A percentile compares a stretch with the other conserved stretches of the same genome.
Conservation (phyloP, 1,140 invertebrate species). For the Cotesia glomerata region DNA sequence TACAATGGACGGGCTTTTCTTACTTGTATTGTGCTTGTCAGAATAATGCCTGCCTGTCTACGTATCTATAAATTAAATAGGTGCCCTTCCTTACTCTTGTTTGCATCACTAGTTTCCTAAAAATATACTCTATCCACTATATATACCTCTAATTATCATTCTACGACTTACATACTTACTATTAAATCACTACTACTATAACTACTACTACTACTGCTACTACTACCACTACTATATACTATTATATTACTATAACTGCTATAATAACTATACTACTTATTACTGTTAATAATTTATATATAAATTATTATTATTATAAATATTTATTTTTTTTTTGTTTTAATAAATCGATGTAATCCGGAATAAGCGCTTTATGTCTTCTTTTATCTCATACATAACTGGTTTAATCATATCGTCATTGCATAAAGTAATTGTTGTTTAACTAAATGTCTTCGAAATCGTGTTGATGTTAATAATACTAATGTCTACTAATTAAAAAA, state of each 20-base stretch:
- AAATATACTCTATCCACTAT: neutral
- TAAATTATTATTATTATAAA: constrained; percentile 38
- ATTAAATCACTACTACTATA: constrained; percentile 27
- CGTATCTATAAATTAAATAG: constrained; percentile 6
- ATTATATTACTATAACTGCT: neutral
- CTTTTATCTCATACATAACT: neutral
- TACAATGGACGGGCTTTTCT: constrained; percentile 17
- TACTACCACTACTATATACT: neutral
- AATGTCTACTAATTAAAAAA: neutral
- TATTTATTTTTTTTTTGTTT: constrained; percentile 26
- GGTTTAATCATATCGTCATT: neutral
- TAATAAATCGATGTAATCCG: constrained; percentile 23
- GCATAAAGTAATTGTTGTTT: neutral
- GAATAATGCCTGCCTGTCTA: constrained; percentile 16
- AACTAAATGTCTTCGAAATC: neutral
- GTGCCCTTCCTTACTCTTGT: constrained; percentile 1
- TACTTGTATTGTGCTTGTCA: constrained; percentile 21
- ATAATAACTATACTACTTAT: constrained; percentile 6
- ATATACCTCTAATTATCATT: neutral
- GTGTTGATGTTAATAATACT: neutral
- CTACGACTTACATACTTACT: neutral
- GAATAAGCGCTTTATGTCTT: constrained; percentile 13
- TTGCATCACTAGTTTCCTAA: constrained; percentile 4
- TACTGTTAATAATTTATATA: constrained; percentile 26
- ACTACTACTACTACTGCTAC: neutral